Evolutionary conservation across 2,113 vertebrate genomes (phyloP), one percentile per base, ranked within the genome.

Genomic region (Oncorhynchus nerka): DNA sequence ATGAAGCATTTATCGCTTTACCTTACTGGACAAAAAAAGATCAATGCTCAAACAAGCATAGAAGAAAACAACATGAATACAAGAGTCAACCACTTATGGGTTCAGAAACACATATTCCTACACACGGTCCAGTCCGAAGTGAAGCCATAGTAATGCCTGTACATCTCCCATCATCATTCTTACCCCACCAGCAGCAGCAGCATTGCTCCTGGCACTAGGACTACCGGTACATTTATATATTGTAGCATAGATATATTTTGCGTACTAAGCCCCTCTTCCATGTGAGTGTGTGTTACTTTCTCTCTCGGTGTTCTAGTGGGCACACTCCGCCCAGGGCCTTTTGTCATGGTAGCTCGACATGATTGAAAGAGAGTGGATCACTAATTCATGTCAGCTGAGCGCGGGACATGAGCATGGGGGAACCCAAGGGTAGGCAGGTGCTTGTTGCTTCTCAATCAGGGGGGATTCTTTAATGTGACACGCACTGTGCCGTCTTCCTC

Each of bases 311-410:
- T 13, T 13, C 6, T 45, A 45, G 39, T 45, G 8, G 39, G 39
- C 39, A 45, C 39, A 45, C 22, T 80, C 71, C 64, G 20, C 12
- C 9, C 59, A 5, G 8, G 30, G 71, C 71, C 76, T 84, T 86
- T 88, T 83, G 79, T 86, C 85, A 86, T 73, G 6, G 70, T 51
- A 71, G 68, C 76, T 76, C 62, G 86, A 85, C 80, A 79, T 85
- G 86, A 85, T 86, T 86, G 82, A 88, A 86, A 85, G 77, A n/a
- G 76, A 82, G 75, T 57, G 57, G 78, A 86, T 88, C 79, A 81
- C 85, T 92, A 84, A 90, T 91, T 89, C 81, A 88, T 88, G 79
- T 82, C 73, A 73, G 79, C 80, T 70, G 76, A 75, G 65, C 61
- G 74, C 9, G 2, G 39, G 39, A 45, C 39, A 45, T 69, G 76